A percentile compares a stretch with the other conserved stretches of the same genome.
Conservation (phyloP, 2,113 vertebrate species). For the Fregata magnificens region DNA sequence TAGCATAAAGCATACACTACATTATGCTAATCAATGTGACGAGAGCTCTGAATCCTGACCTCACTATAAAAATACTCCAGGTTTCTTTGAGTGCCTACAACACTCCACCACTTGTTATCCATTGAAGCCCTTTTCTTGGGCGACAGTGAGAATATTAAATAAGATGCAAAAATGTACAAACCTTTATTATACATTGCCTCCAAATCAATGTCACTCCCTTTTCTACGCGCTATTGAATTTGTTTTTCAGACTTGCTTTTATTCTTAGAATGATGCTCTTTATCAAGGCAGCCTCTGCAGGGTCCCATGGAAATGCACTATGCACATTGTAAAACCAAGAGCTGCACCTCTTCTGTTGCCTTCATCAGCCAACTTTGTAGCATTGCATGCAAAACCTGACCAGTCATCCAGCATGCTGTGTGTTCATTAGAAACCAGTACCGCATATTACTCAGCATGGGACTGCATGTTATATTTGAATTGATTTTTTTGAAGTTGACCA, state of each 20-base stretch:
- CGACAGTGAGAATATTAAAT: fast-evolving
- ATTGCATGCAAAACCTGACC: neutral
- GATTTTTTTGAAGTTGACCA: neutral
- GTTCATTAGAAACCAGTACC: neutral
- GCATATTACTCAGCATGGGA: neutral
- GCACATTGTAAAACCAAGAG: neutral
- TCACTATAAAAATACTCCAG: neutral
- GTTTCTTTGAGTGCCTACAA: neutral
- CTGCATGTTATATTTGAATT: neutral
- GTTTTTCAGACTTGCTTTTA: neutral
- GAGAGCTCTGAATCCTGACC: neutral
- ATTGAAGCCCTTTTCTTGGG: neutral
- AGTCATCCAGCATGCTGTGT: neutral
- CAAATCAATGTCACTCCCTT: neutral
- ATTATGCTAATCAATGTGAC: neutral
- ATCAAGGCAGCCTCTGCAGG: neutral
- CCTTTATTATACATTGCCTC: neutral
- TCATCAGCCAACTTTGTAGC: neutral
- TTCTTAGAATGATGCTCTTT: neutral
- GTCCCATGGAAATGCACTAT: neutral
- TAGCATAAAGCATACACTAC: neutral
- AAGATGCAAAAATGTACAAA: neutral
- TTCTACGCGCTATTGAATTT: neutral
- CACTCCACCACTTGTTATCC: neutral
- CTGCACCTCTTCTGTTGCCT: neutral